These are phyloP conservation scores for Lucilia sericata DNA, from an alignment of 1,140 invertebrate genomes.

Conservation along the genomic window DNA sequence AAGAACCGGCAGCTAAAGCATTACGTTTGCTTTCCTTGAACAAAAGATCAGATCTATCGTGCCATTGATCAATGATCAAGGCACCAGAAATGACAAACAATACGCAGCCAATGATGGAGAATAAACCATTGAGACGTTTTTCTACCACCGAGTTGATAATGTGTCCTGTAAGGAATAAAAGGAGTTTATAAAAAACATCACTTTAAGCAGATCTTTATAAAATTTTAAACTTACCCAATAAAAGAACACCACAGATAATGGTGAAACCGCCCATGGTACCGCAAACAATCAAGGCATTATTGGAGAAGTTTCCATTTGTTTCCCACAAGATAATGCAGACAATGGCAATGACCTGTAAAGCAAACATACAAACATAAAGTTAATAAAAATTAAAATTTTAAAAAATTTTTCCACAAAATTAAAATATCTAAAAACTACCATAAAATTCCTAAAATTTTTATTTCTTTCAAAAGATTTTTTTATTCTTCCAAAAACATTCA, in stretches of 20 bases:
- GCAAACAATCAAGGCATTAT: conserved; percentile 56
- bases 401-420: not conserved
- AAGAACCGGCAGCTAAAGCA: conserved; percentile 76
- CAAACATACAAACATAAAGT: not conserved
- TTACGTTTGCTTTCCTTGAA: conserved; percentile 70
- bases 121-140: conserved; percentile 67
- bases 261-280: conserved; percentile 75
- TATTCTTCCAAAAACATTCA: too few species aligned
- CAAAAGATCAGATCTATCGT: conserved; percentile 51
- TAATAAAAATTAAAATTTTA: conserved; percentile 44
- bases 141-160: conserved; percentile 69
- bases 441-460: too few species aligned
- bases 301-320: conserved; percentile 51
- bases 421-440: too few species aligned
- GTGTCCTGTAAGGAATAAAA: conserved; percentile 67
- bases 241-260: conserved; percentile 73
- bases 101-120: conserved; percentile 74
- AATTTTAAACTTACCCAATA: conserved; percentile 70
- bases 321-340: conserved; percentile 62
- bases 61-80: conserved; percentile 72
- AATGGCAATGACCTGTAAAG: conserved; percentile 59
- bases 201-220: not conserved
- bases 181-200: not conserved
- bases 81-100: conserved; percentile 80
- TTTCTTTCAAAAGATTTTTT: too few species aligned